Base-by-base conservation (phyloP, 2,113 vertebrate genomes). In the Sitta europaea region DNA sequence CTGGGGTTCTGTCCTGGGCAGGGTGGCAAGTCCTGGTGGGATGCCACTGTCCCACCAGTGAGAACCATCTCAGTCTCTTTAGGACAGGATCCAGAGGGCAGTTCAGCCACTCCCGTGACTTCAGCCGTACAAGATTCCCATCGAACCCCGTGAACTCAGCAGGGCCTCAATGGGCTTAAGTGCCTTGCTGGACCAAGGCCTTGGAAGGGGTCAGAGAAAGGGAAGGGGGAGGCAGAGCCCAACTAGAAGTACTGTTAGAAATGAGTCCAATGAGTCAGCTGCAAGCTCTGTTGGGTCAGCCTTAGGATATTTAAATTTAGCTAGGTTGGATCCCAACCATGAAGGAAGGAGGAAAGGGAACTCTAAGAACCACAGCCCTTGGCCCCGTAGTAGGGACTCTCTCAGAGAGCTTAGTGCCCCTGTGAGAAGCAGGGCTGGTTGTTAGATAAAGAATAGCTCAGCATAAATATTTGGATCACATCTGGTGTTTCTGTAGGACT, bases 71-170 rank as follows among this genome's bases (percentile, higher is more conserved):
- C 1, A 67, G 31, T 50, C 45, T 38, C 57, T 82, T 53, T 29
- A 79, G 74, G 48, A 55, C 18, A 2, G 0, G 36, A 81, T 68
- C 25, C 40, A 76, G 62, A 67, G 33, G 47, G 29, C 5, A 2
- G 21, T 20, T 88, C 40, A 45, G 50, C 10, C 20, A 33, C 24
- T 55, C 6, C 43, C 0, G 0, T 88, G 38, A n/a, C 50, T 71
- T 84, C 22, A 24, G 23, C 33, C 3, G 1, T 22, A 5, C 18
- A 12, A 47, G 72, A 45, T 38, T 78, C 78, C 43, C 70, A 42
- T n/a, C 55, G 47, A 53, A 51, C 11, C 42, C 53, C 0, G 0
- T 40, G 23, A 79, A 25, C 36, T 45, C 48, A 43, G 1, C 0
- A 14, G 73, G 51, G 38, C 35, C 2, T 43, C 55, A 54, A 4